A percentile compares a stretch with the other conserved stretches of the same genome.
Evolutionary conservation across 2,113 vertebrate species (phyloP).

Genomic region (Alligator sinensis): DNA sequence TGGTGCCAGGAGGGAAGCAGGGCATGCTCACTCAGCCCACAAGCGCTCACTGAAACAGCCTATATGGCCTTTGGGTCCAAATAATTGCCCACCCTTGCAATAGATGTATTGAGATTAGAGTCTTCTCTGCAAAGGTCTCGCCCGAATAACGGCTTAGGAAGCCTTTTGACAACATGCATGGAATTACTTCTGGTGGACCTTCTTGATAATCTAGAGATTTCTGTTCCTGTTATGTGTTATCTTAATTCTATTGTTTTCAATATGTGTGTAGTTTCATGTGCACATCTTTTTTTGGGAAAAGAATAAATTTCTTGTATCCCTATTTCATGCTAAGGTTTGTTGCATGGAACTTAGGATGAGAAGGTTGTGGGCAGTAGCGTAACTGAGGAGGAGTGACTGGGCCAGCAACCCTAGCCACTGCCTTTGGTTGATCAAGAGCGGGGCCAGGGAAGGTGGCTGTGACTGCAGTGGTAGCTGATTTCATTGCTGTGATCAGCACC

Average conservation of each 20-base stretch:
- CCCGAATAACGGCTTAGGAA: neutral
- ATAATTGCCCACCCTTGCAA: too few relatives aligned
- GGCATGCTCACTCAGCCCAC: too few relatives aligned
- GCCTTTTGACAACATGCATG: neutral
- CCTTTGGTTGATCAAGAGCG: too few relatives aligned
- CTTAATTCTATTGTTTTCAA: neutral
- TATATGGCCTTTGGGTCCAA: too few relatives aligned
- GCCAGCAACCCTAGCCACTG: too few relatives aligned
- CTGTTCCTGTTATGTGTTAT: neutral
- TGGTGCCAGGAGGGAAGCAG: too few relatives aligned
- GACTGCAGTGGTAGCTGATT: too few relatives aligned
- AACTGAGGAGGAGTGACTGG: too few relatives aligned
- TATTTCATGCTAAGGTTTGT: neutral
- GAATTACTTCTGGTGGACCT: neutral
- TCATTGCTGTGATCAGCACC: too few relatives aligned
- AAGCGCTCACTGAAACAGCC: too few relatives aligned
- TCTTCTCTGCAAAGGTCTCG: neutral
- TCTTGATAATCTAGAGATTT: accelerated
- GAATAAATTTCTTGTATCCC: neutral
- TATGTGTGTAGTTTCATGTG: neutral
- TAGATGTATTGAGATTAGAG: neutral
- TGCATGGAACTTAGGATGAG: neutral
- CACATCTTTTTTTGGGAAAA: neutral
- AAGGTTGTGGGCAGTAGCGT: too few relatives aligned
- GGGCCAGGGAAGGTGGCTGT: too few relatives aligned